Evolutionary conservation across 2,113 vertebrate species (phyloP).

Genomic region (Trinectes maculatus): DNA sequence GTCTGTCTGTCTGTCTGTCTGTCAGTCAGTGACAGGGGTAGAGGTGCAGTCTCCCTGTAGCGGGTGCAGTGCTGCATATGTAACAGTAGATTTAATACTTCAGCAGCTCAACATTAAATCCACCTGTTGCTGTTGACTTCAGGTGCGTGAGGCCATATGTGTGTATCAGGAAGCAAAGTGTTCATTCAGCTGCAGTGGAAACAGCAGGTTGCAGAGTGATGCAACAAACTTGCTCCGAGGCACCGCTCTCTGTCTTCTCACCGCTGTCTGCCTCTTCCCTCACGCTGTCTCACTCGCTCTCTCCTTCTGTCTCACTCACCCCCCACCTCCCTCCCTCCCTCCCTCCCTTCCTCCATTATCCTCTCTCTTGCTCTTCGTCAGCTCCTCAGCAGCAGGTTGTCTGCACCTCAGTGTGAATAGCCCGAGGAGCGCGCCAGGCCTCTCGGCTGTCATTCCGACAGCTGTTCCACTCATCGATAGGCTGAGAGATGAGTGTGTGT

Average conservation of each 20-base stretch:
- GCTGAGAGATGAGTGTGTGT: slow-evolving; percentile 34
- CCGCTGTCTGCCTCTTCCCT: slow-evolving; percentile 23
- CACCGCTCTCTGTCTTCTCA: slow-evolving; percentile 9
- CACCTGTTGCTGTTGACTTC: too few relatives aligned
- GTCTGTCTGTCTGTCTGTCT: too few relatives aligned
- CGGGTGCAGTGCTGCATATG: too few relatives aligned
- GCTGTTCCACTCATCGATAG: slow-evolving; percentile 55
- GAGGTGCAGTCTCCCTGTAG: too few relatives aligned
- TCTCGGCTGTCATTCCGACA: slow-evolving; percentile 52
- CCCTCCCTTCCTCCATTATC: neutral
- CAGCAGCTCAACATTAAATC: neutral
- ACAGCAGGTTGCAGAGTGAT: slow-evolving; percentile 58
- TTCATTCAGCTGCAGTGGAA: slow-evolving; percentile 60
- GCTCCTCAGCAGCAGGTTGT: slow-evolving; percentile 58
- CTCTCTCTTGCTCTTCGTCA: neutral
- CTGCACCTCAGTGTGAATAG: slow-evolving; percentile 17
- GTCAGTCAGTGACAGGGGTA: too few relatives aligned
- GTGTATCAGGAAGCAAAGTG: too few relatives aligned
- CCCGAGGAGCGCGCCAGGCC: slow-evolving; percentile 47
- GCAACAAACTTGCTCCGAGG: slow-evolving; percentile 42
- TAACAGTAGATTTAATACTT: too few relatives aligned
- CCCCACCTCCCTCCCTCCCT: neutral
- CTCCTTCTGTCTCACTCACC: slow-evolving; percentile 12
- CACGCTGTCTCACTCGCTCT: slow-evolving; percentile 26
- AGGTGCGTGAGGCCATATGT: too few relatives aligned